A percentile compares a stretch with the other conserved stretches of the same genome.
phyloP scores from a whole-genome alignment of 2,888 invertebrate genomes.

The Erpobdella octoculata region DNA sequence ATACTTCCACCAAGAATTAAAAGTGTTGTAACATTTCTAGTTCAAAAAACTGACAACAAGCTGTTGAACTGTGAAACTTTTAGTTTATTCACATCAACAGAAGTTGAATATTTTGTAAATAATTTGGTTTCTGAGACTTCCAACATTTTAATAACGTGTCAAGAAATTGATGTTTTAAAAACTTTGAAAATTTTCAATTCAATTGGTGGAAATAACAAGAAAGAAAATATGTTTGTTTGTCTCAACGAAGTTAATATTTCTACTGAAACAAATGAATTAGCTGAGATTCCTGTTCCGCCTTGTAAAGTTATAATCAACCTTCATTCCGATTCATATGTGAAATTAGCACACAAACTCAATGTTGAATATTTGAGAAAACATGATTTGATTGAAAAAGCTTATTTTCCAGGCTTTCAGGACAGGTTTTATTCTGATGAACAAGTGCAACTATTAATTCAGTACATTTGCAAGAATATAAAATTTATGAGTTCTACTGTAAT shows the following conservation, averaged over 20 bases:
- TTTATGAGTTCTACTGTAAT: neutral
- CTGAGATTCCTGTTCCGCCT: neutral
- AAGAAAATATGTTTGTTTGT: neutral
- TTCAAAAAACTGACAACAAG: neutral
- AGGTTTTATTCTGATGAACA: neutral
- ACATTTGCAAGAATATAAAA: neutral
- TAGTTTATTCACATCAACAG: too few relatives aligned
- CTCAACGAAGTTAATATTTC: neutral
- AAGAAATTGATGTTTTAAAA: neutral
- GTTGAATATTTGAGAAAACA: neutral
- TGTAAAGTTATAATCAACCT: neutral
- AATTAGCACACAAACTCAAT: neutral
- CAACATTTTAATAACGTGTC: neutral
- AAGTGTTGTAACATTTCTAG: neutral
- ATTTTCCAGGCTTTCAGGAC: neutral
- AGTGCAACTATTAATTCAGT: neutral
- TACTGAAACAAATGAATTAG: too few relatives aligned
- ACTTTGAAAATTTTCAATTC: neutral
- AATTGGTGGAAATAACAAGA: neutral
- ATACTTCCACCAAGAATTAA: conserved; percentile 1
- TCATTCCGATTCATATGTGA: neutral
- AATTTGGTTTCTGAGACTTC: neutral
- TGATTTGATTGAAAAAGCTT: neutral
- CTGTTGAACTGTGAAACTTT: too few relatives aligned
- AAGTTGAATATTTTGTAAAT: neutral